These are phyloP conservation scores for Tupiocoris notatus DNA, from an alignment of 2,888 invertebrate species.

Conservation along the genomic window DNA sequence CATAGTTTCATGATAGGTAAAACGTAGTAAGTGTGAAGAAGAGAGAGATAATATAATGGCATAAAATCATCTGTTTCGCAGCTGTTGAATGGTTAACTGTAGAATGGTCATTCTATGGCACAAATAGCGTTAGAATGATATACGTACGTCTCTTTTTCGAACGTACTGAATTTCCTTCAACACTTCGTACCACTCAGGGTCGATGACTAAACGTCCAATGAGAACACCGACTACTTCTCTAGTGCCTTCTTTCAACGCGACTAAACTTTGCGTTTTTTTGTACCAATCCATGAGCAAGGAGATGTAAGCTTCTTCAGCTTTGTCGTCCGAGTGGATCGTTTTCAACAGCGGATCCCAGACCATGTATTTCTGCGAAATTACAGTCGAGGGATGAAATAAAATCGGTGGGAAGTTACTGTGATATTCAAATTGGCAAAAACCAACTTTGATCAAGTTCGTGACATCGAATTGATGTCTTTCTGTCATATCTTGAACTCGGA, in stretches of 20 bases:
- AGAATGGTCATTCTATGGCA: too few species aligned
- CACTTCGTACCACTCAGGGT: conserved; percentile 9
- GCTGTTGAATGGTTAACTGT: too few species aligned
- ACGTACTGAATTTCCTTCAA: conserved; percentile 6
- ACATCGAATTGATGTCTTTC: conserved; percentile 14
- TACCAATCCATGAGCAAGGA: conserved; percentile 2
- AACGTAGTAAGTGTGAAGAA: too few species aligned
- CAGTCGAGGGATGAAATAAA: too few species aligned
- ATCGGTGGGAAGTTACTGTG: neutral
- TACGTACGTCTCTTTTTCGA: conserved; percentile 21
- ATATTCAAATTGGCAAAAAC: neutral
- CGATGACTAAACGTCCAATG: conserved; percentile 20
- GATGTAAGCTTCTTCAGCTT: conserved; percentile 3
- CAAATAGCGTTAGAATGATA: too few species aligned
- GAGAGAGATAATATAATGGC: too few species aligned
- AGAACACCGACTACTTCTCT: conserved; percentile 27
- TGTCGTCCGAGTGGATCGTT: neutral
- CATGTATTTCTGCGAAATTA: conserved; percentile 21
- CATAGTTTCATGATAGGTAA: too few species aligned
- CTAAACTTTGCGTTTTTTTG: conserved; percentile 19
- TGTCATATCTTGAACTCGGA: conserved; percentile 27
- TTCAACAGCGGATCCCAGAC: conserved; percentile 17
- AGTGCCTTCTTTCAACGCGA: conserved; percentile 24
- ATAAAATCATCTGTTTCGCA: too few species aligned
- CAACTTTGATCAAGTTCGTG: neutral